Percentiles rank a stretch among this genome's conserved stretches.
Conservation (phyloP, 2,113 vertebrate species). For the Scatophagus argus region DNA sequence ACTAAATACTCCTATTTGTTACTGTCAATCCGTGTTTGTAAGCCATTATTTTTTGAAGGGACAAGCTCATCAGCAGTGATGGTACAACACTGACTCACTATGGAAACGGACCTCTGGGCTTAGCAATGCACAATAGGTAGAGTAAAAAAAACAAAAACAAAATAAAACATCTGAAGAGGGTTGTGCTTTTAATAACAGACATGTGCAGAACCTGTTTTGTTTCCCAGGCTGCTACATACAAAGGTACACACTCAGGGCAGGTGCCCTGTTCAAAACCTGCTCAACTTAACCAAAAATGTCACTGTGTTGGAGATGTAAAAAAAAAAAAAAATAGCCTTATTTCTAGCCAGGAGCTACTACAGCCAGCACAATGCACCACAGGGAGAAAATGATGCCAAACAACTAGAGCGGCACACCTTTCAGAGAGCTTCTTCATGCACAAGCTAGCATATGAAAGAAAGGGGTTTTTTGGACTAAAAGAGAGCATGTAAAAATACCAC, state of each 20-base stretch:
- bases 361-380: background rate
- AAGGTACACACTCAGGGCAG: too few relatives aligned
- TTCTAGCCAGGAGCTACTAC: background rate
- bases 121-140: background rate
- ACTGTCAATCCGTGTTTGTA: slow-evolving; percentile 11
- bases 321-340: background rate
- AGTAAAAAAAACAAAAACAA: background rate
- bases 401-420: background rate
- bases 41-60: background rate
- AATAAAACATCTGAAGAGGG: too few relatives aligned
- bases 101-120: background rate
- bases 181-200: background rate
- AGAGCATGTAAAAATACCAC: too few relatives aligned
- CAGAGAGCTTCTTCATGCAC: background rate
- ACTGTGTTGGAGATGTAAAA: background rate
- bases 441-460: background rate
- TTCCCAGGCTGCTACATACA: background rate
- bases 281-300: background rate
- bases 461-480: too few relatives aligned
- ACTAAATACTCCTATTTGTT: background rate
- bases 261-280: background rate
- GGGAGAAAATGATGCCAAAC: background rate
- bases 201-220: background rate
- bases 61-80: background rate
- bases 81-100: background rate